Evolutionary conservation across 2,797 vertebrate species (phyloP).

Genomic region (Pseudochromis fuscus): DNA sequence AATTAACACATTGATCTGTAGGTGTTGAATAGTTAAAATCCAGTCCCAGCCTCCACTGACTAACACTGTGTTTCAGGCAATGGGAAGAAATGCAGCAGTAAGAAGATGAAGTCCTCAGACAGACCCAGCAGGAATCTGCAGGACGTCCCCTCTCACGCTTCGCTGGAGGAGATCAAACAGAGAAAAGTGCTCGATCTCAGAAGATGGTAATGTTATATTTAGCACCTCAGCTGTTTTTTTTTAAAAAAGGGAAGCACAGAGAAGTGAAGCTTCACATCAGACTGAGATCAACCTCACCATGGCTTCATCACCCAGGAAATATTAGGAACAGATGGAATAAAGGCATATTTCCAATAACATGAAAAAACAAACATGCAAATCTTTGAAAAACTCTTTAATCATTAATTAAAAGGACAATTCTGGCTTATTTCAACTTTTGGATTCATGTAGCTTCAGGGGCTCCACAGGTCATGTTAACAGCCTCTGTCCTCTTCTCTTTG

Average conservation of each 20-base stretch:
- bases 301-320: neutral
- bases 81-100: conserved; percentile 89
- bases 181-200: conserved; percentile 96
- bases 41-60: neutral
- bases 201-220: conserved; percentile 88
- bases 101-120: conserved; percentile 92
- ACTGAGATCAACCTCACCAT: neutral
- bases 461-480: no score
- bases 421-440: no score
- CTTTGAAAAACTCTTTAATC: no score
- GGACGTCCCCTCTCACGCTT: conserved; percentile 86
- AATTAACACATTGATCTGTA: no score
- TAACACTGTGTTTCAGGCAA: conserved; percentile 82
- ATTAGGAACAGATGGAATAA: neutral
- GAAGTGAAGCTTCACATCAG: neutral
- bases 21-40: neutral
- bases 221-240: neutral
- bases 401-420: no score
- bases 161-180: conserved; percentile 93
- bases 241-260: conserved; percentile 22
- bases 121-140: conserved; percentile 89
- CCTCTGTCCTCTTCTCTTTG: no score
- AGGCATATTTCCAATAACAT: no score
- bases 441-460: no score
- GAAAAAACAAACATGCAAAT: no score